Evolutionary conservation across 2,797 vertebrate genomes (phyloP), one percentile per base, ranked within the genome.

Genomic region (Lagorchestes hirsutus): DNA sequence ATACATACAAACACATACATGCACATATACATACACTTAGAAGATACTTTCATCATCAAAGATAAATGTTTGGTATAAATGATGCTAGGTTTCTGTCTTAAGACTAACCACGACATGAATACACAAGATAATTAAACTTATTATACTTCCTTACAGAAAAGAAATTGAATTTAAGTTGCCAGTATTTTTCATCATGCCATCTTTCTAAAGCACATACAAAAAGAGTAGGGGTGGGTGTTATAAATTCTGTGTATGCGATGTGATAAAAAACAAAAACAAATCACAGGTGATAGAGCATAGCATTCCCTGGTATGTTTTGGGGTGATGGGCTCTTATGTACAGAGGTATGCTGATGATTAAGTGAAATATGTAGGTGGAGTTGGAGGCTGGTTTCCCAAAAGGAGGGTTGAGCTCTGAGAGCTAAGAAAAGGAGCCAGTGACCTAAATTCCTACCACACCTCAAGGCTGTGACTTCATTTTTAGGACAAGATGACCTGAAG

Each of bases 401-500:
- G 27, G 1, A 3, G 0, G 29, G 54, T 0, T 50, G 50, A 82
- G 54, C 40, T 1, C 40, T 56, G 1, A 40, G 56, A 46, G 0
- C 4, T 67, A 54, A 59, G 59, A 92, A 62, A 82, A 96, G 95
- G 87, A 92, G 95, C 55, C 34, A 5, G 6, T 93, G 54, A 90
- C 93, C 91, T 46, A 93, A 95, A 93, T 54, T 91, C 58, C 52
- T 94, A 31, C 95, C 93, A 57, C 22, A 74, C 90, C 94, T 54
- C 67, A 95, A 34, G 52, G 29, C 18, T 29, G 10, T 10, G 67
- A 93, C 57, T 96, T 93, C 95, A 87, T 54, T 59, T 92, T 74
- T 34, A 95, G 95, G 96, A 96, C 74, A 96, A 94, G 55, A 93
- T 10, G 2, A 56, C 40, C 54, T 55, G 2, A 95, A 90, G 67